Base-by-base conservation (phyloP, 2,797 vertebrate species). In the Sebastes nivosus region DNA sequence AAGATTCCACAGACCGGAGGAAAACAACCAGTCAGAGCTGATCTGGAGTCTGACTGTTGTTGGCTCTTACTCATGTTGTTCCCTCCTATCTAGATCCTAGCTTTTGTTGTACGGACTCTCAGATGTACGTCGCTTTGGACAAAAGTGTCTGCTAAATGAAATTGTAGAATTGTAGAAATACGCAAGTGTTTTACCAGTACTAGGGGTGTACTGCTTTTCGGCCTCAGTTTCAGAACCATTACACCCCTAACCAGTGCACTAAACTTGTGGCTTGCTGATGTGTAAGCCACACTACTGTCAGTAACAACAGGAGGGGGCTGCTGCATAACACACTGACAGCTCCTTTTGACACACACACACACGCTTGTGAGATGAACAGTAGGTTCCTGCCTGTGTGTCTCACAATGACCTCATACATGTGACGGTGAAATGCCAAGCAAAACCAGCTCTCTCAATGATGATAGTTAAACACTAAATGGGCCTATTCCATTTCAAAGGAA, bases 251-350 rank as follows among this genome's bases (percentile, higher is more conserved):
- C 34, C 57, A 63, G 63, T 20, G 20, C 65, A 30, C 20, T 29
- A 54, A 54, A 76, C 74, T 60, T 72, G 58, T 71, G 67, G 79
- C 14, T 58, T 10, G 13, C 29, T 52, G 61, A 77, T 69, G 78
- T 81, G 73, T 57, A 42, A 77, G 61, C 59, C 54, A 71, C 76
- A 59, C 60, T 27, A 58, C 52, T 71, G 80, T 61, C 65, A 74
- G 14, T 81, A 18, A 81, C 90, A 93, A 92, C 88, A 75, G 73
- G 94, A 90, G 93, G 92, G 93, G 20, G 93, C 93, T 93, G 81
- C 80, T 89, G 85, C 63, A 81, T 78, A 89, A 88, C 90, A 80
- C 88, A 85, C 75, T 34, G 29, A 59, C 82, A 77, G 71, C 73
- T 67, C 55, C 67, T 72, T 71, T 71, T 61, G 34, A 58, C 78